Evolutionary conservation across 1,140 invertebrate genomes (phyloP).

Genomic region (Euglossa dilemma): DNA sequence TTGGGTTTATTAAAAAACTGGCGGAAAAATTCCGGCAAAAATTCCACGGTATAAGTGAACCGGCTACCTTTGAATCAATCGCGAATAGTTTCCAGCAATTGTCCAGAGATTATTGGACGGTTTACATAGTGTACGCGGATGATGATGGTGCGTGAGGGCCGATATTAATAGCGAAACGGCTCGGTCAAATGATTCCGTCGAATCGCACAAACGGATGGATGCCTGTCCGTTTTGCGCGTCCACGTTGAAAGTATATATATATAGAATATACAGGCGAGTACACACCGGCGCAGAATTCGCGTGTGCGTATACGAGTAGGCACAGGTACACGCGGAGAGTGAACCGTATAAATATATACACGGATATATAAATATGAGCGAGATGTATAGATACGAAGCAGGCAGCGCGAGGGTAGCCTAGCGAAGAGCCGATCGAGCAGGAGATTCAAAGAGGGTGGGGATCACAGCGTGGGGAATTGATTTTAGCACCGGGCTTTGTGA

Average conservation of each 20-base stretch:
- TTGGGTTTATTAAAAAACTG: no score
- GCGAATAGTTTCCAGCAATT: slow-evolving; percentile 13
- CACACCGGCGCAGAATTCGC: not conserved
- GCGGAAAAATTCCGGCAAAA: not conserved
- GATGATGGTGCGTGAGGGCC: slow-evolving; percentile 25
- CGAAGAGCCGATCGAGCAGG: slow-evolving; percentile 48
- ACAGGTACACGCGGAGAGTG: not conserved
- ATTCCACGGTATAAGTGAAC: not conserved
- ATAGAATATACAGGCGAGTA: not conserved
- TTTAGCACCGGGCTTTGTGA: slow-evolving; percentile 79
- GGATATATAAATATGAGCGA: slow-evolving; percentile 22
- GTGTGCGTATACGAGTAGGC: not conserved
- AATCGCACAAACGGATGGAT: slow-evolving; percentile 45
- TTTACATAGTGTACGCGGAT: slow-evolving; percentile 27
- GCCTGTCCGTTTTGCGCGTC: slow-evolving; percentile 10
- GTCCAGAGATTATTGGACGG: slow-evolving; percentile 24
- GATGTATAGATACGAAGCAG: slow-evolving; percentile 28
- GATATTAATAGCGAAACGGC: slow-evolving; percentile 53
- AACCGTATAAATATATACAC: slow-evolving; percentile 10
- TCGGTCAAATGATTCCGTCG: slow-evolving; percentile 49
- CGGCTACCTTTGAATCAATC: not conserved
- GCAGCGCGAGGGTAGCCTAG: slow-evolving; percentile 29
- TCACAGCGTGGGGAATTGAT: slow-evolving; percentile 76
- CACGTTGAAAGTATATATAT: slow-evolving; percentile 18
- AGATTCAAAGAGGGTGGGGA: slow-evolving; percentile 44